phyloP scores from a whole-genome alignment of 2,888 invertebrate species.

The Aphodius granarius region DNA sequence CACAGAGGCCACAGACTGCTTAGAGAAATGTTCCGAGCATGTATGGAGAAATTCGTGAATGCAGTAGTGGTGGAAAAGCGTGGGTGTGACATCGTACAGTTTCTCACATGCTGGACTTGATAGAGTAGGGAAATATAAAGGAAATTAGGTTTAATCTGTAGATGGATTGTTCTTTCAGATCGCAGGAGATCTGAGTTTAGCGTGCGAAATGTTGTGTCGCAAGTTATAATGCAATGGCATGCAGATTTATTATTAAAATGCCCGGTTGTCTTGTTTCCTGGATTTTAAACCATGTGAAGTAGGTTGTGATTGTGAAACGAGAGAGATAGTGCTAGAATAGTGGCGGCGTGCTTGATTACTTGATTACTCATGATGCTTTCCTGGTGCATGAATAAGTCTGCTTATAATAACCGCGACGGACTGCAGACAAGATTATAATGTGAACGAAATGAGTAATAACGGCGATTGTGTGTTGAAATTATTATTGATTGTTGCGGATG shows the following conservation, averaged over 20 bases:
- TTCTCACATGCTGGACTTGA: neutral
- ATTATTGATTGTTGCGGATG: neutral
- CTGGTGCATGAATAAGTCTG: neutral
- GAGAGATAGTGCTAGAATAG: neutral
- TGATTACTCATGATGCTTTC: neutral
- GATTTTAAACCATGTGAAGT: neutral
- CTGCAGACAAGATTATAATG: neutral
- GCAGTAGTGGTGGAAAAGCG: conserved; percentile 8
- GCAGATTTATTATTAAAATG: neutral
- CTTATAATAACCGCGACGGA: neutral
- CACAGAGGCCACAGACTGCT: neutral
- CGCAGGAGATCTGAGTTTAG: neutral
- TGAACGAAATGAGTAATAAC: neutral
- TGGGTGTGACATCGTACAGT: conserved; percentile 2
- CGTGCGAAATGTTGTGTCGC: neutral
- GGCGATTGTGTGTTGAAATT: neutral
- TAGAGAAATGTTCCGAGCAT: neutral
- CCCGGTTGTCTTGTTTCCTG: neutral
- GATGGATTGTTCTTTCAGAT: neutral
- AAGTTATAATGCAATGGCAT: neutral
- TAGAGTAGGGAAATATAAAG: neutral
- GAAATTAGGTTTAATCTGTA: neutral
- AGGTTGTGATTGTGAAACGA: neutral
- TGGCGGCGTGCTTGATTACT: neutral
- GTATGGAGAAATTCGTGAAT: conserved; percentile 1